Base-by-base conservation (phyloP, 2,888 invertebrate genomes). In the Troglohyphantes excavatus region DNA sequence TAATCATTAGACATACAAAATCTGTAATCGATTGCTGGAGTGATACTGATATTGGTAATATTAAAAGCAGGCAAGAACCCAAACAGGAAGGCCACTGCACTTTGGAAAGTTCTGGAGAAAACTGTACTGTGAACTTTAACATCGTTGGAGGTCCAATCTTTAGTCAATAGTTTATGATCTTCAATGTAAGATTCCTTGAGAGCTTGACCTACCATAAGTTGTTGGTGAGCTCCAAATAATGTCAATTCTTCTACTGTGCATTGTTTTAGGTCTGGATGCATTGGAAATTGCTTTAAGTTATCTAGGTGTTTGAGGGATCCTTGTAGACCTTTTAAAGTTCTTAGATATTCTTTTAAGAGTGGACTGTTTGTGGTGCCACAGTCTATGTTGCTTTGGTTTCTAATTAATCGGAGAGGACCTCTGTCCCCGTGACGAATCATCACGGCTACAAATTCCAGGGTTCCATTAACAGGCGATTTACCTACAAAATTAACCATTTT, bases 81-180 rank as follows among this genome's bases (percentile, higher is more conserved):
- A 93, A 95, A 96, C 2, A 97, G 93, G 92, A 97, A 95, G 0
- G 97, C 97, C 92, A 97, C 94, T 0, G 97, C 96, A 92, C 98
- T 98, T 94, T 98, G 98, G 93, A 97, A 97, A 23, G 98, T 98
- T 92, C 99, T 95, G 0, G 97, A 94, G 93, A 97, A 98, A 63
- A 96, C 95, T 0, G 98, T 98, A 92, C 97, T 97, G 93, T 96
- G 96, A 5, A 96, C 95, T 17, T 96, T 91, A 5, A 94, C 91
- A 43, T 93, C 92, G 93, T 91, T 94, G 92, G 92, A 94, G 94
- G 81, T 92, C 93, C 92, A 93, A 53, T 92, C 91, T 26, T 92
- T 85, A 90, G 92, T 91, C 73, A 94, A 90, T 39, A 94, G 91
- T 26, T 92, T 91, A 91, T 92, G 92, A 81, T 93, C 91, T 73